Evolutionary conservation across 2,888 invertebrate genomes (phyloP).

Genomic region (Diplazon laetatorius): DNA sequence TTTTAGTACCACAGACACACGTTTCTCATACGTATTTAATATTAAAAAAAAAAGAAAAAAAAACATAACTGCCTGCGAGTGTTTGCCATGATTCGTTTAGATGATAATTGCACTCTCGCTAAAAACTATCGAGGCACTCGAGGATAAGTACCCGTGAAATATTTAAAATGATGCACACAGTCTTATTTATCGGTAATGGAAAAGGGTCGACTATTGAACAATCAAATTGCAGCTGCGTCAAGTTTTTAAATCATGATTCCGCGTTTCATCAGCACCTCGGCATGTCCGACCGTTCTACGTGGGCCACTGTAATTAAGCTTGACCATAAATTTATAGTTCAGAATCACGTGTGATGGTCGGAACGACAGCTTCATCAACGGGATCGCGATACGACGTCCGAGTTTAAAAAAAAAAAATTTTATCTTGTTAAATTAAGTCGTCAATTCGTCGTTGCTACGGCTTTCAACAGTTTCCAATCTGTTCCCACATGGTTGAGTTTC

Average conservation of each 20-base stretch:
- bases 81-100: conserved; percentile 19
- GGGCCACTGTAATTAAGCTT: conserved; percentile 34
- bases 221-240: neutral
- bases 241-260: conserved; percentile 6
- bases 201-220: conserved; percentile 56
- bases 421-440: neutral
- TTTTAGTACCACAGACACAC: conserved; percentile 24
- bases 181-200: conserved; percentile 48
- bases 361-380: conserved; percentile 40
- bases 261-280: conserved; percentile 22
- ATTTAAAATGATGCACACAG: conserved; percentile 49
- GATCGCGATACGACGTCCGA: neutral
- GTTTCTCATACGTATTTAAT: conserved; percentile 50
- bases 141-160: conserved; percentile 52
- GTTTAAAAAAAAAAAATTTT: conserved; percentile 10
- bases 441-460: neutral
- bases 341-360: conserved; percentile 48
- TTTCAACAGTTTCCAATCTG: conserved; percentile 47
- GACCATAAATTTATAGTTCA: conserved; percentile 44
- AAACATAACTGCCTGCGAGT: conserved; percentile 26
- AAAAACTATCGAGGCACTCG: conserved; percentile 19
- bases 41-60: conserved; percentile 44
- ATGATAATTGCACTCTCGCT: neutral
- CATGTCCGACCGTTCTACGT: neutral
- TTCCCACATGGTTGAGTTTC: conserved; percentile 44